Base-by-base conservation (phyloP, 1,140 invertebrate species). In the Ctenoplectra terminalis region DNA sequence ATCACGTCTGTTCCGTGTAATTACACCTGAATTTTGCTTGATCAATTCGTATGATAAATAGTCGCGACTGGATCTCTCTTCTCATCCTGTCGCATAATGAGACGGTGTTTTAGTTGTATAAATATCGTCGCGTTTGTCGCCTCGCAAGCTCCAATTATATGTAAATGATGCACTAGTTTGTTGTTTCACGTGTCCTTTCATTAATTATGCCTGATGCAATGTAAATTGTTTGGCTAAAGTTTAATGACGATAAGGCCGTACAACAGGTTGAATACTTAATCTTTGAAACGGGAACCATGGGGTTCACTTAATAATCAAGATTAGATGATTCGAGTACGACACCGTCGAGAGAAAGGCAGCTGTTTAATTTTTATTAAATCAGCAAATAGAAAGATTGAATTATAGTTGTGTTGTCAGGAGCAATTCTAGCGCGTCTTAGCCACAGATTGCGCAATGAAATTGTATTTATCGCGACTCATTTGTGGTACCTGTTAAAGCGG, bases 1-100 rank as follows among this genome's bases (percentile, higher is more conserved):
- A 56, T 56, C 69, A 34, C 13, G 26, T 29, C 11, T 5, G 58
- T 60, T 60, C 15, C 52, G 69, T 71, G 52, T 54, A 71, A 71
- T 71, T 71, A 56, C n/a, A 29, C 6, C 31, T 56, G 37, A 71
- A 71, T 71, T 40, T 37, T 54, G 46, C 15, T 3, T 29, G 63
- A 66, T 66, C 29, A 17, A 66, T 48, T 29, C n/a, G 37, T 15
- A 5, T 17, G 63, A 46, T 29, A 20, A 46, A 48, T 23, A 23
- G 46, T 13, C 15, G 11, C 46, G 15, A 3, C 46, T 17, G 11
- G 46, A 17, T 17, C 15, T 15, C 46, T 13, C 46, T 48, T 7
- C 40, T 43, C 40, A 48, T 48, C 46, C 3, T 17, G 3, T 48
- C 46, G 46, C 46, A 13, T 48, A 48, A 48, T 17, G n/a, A n/a